Evolutionary conservation across 2,888 invertebrate genomes (phyloP).

Genomic region (Salpingus planirostris): DNA sequence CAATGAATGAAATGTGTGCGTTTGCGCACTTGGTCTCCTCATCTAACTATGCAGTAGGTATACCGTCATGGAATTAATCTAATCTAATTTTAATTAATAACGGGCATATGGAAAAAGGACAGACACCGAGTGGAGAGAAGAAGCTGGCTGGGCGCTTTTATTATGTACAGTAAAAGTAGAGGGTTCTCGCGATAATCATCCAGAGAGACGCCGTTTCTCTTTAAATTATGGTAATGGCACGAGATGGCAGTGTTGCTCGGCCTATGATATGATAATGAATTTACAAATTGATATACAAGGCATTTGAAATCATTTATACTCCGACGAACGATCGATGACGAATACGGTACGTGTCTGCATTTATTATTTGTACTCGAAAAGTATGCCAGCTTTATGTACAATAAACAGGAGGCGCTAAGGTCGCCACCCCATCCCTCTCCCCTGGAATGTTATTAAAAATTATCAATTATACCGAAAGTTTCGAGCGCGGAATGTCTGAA

Average conservation of each 20-base stretch:
- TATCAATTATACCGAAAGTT: too few species aligned
- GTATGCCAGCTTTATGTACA: slow-evolving; percentile 22
- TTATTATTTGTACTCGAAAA: slow-evolving; percentile 26
- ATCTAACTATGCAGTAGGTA: too few species aligned
- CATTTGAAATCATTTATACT: slow-evolving; percentile 30
- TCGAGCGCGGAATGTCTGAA: too few species aligned
- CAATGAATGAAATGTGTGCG: slow-evolving; percentile 22
- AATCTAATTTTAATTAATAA: slow-evolving; percentile 8
- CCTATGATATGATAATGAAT: slow-evolving; percentile 40
- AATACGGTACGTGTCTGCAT: slow-evolving; percentile 22
- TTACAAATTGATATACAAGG: slow-evolving; percentile 41
- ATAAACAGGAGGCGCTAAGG: slow-evolving; percentile 25
- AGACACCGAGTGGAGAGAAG: slow-evolving; percentile 20
- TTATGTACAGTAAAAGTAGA: slow-evolving; percentile 19
- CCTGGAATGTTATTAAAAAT: too few species aligned
- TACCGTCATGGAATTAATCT: too few species aligned
- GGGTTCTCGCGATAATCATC: too few species aligned
- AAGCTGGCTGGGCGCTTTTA: slow-evolving; percentile 23
- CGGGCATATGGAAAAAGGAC: slow-evolving; percentile 15
- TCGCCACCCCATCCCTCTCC: too few species aligned
- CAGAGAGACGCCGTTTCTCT: slow-evolving; percentile 14
- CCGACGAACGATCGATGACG: slow-evolving; percentile 18
- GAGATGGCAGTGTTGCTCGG: slow-evolving; percentile 40
- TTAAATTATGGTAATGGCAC: slow-evolving; percentile 32
- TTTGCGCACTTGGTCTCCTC: slow-evolving; percentile 30